These are phyloP conservation scores for Lasius fuliginosus DNA, from an alignment of 2,888 invertebrate genomes.

Conservation along the genomic window DNA sequence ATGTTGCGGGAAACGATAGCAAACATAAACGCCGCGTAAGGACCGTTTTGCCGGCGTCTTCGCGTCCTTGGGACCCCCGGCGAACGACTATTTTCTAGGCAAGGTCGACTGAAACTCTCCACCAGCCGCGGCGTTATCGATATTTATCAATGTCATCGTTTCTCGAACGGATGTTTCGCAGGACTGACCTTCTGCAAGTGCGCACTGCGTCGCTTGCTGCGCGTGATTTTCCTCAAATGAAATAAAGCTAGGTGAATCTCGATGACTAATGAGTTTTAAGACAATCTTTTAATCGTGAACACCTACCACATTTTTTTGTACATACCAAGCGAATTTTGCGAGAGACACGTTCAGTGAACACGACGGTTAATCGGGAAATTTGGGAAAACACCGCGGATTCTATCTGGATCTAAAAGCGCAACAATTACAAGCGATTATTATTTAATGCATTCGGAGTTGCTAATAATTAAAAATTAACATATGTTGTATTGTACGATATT, in stretches of 20 bases:
- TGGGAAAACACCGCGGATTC: neutral
- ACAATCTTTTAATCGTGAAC: neutral
- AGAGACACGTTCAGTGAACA: neutral
- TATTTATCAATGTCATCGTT: constrained; percentile 62
- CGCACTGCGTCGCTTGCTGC: neutral
- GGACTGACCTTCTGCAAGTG: constrained; percentile 31
- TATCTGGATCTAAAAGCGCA: neutral
- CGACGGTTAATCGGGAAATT: neutral
- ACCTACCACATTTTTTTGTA: neutral
- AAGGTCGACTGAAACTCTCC: constrained; percentile 59
- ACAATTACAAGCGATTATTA: neutral
- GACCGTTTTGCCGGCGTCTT: constrained; percentile 36
- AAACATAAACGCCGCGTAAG: neutral
- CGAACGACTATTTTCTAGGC: constrained; percentile 66
- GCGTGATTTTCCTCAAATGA: neutral
- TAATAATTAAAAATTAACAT: constrained; percentile 2
- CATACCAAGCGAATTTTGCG: neutral
- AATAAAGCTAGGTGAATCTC: neutral
- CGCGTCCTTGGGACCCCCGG: constrained; percentile 46
- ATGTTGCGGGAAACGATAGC: constrained; percentile 11
- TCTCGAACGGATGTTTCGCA: constrained; percentile 32
- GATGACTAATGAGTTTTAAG: neutral
- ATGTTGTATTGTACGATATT: neutral
- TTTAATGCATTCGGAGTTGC: neutral
- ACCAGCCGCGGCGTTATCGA: constrained; percentile 53